phyloP scores from a whole-genome alignment of 2,113 vertebrate genomes.

The Cavia porcellus region DNA sequence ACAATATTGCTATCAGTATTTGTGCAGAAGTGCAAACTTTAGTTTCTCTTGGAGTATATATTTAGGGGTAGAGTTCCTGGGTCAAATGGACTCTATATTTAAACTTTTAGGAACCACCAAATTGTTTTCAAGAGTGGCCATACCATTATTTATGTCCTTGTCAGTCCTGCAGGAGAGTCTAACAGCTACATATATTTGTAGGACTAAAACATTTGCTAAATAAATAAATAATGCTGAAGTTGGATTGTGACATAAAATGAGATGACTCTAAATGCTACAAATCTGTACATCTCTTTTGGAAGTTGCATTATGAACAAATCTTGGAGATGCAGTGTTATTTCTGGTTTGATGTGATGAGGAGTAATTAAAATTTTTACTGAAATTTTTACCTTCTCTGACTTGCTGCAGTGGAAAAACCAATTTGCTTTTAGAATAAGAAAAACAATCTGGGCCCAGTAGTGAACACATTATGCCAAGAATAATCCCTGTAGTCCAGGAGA shows the following conservation, averaged over 20 bases:
- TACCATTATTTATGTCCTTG: neutral
- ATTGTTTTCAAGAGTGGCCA: neutral
- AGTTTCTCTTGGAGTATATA: neutral
- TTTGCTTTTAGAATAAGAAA: slow-evolving; percentile 3
- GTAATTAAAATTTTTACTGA: neutral
- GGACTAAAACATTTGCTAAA: neutral
- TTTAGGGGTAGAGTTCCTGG: neutral
- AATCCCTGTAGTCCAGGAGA: neutral
- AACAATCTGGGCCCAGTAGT: neutral
- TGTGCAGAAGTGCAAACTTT: neutral
- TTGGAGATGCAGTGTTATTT: neutral
- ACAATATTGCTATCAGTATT: neutral
- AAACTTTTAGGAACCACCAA: neutral
- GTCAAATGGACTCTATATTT: neutral
- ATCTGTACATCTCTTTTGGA: neutral
- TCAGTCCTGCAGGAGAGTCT: neutral
- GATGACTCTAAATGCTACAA: neutral
- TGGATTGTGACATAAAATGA: neutral
- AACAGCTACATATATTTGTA: neutral
- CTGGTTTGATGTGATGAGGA: neutral
- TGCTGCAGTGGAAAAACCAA: neutral
- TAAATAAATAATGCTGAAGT: neutral
- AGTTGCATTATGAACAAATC: neutral
- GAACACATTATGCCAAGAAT: neutral
- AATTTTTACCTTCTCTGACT: neutral